phyloP scores from a whole-genome alignment of 1,140 invertebrate species.

The Doryteuthis pealeii region DNA sequence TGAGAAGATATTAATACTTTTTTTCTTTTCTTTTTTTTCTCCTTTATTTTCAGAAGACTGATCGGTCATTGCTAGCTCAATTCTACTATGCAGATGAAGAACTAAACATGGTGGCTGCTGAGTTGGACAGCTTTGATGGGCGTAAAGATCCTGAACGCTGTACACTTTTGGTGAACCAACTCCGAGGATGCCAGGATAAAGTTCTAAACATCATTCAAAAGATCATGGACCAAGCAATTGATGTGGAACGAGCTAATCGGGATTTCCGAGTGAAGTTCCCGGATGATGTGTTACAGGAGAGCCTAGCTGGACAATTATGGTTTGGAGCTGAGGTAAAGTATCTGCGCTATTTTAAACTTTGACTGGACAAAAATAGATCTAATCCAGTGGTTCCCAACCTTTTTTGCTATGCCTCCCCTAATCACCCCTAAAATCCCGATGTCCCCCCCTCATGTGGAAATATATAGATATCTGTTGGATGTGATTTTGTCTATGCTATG shows the following conservation, averaged over 20 bases:
- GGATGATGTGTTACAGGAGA: conserved; percentile 97
- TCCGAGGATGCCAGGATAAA: conserved; percentile 63
- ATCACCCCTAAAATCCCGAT: too few relatives aligned
- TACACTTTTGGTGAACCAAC: conserved; percentile 84
- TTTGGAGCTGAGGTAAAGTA: conserved; percentile 92
- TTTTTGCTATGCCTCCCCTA: too few relatives aligned
- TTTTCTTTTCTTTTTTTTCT: conserved; percentile 2
- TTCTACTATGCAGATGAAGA: conserved; percentile 99
- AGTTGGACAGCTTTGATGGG: conserved; percentile 98
- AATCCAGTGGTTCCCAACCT: too few relatives aligned
- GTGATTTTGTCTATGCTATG: too few relatives aligned
- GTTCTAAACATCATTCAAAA: conserved; percentile 87
- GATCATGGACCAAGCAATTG: conserved; percentile 94
- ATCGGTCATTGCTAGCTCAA: conserved; percentile 88
- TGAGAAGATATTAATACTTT: too few relatives aligned
- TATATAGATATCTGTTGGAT: too few relatives aligned
- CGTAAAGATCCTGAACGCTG: conserved; percentile 95
- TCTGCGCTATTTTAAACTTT: too few relatives aligned
- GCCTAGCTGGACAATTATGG: conserved; percentile 96
- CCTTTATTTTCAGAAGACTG: conserved; percentile 75
- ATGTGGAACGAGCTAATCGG: conserved; percentile 80
- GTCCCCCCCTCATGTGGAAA: too few relatives aligned
- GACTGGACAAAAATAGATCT: too few relatives aligned
- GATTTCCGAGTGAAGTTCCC: conserved; percentile 99
- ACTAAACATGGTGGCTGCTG: conserved; percentile 88